Conservation (phyloP, 2,888 invertebrate species). For the Leucozona laternaria region DNA sequence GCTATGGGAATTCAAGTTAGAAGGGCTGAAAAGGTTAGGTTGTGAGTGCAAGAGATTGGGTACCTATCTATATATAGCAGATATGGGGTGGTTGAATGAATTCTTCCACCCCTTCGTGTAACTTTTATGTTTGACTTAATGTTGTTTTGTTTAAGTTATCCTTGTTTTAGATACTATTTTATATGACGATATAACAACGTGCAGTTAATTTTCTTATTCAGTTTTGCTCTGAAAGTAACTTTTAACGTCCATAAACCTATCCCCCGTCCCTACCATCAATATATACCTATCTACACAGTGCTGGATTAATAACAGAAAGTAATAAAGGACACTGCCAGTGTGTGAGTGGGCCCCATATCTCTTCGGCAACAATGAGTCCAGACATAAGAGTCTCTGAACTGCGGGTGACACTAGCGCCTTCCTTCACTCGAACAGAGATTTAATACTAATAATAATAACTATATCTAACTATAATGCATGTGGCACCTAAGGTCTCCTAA, state of each 20-base stretch:
- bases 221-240: constrained; percentile 5
- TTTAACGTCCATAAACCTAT: constrained; percentile 3
- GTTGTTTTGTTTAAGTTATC: constrained; percentile 37
- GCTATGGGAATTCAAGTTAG: constrained; percentile 51
- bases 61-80: too few relatives aligned
- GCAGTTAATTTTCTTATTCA: constrained; percentile 27
- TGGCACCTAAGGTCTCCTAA: too few relatives aligned
- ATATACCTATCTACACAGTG: not conserved
- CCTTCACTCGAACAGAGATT: too few relatives aligned
- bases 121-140: constrained; percentile 65
- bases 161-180: constrained; percentile 19
- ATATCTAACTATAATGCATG: too few relatives aligned
- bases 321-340: not conserved
- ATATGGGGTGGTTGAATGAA: constrained; percentile 38
- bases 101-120: constrained; percentile 55
- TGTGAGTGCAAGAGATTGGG: not conserved
- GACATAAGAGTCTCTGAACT: too few relatives aligned
- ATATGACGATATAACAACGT: not conserved
- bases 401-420: too few relatives aligned
- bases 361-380: not conserved
- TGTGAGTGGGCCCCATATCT: not conserved
- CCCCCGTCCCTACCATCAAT: too few relatives aligned
- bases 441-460: too few relatives aligned
- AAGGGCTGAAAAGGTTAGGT: constrained; percentile 43
- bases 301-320: not conserved